Evolutionary conservation across 2,888 invertebrate genomes (phyloP), one percentile per base, ranked within the genome.

Genomic region (Leptinotarsa rubiginosa): DNA sequence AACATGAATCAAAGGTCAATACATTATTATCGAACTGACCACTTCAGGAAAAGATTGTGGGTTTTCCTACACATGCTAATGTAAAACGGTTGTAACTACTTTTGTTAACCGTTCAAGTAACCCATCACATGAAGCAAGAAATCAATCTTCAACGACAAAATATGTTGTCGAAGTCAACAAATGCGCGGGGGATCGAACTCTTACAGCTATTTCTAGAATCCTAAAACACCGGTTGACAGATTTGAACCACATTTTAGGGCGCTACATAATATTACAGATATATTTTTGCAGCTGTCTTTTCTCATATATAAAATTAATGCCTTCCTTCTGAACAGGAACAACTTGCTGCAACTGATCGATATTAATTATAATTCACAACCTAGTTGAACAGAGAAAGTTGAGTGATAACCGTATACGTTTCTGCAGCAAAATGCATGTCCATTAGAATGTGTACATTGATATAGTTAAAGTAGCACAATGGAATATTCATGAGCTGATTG

Each of bases 281-380:
- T 78, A 80, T 81, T 82, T 81, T 80, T 67, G 79, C 82, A 82
- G 82, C 80, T 82, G 82, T 79, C 75, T 62, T 69, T 70, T 77
- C 62, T 82, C 82, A 77, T 80, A 81, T 81, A 81, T 81, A 81
- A 82, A 82, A 82, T 81, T 78, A 77, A 81, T 82, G 79, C 76
- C 69, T 74, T 68, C 31, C 31, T 25, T 54, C 41, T 31, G 13
- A 68, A 54, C 68, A 49, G 52, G 56, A 20, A 41, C 56, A 15
- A 69, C 18, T 41, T 18, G 18, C 69, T 47, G 18, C 15, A 59
- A 69, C 56, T 47, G 18, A 56, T 56, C 69, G 47, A 69, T 69
- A 59, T 47, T 47, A 52, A 69, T 54, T 41, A 62, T 62, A 62
- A 41, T 62, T 12, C n/a, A n/a, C 31, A 41, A 56, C n/a, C 62